phyloP scores from a whole-genome alignment of 2,888 invertebrate species.

The Julus scanicus region DNA sequence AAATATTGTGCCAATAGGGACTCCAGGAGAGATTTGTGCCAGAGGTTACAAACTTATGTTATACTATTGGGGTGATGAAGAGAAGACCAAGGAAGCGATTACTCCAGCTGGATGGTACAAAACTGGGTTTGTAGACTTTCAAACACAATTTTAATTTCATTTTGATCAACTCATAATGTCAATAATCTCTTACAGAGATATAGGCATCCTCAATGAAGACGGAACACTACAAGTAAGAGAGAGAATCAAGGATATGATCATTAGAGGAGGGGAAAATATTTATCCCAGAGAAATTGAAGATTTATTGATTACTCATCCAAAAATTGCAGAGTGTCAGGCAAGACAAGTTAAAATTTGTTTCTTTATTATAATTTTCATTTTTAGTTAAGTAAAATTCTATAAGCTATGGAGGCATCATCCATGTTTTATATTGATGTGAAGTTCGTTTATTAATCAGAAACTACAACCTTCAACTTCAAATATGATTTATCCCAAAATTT shows the following conservation, averaged over 20 bases:
- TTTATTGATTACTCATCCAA: constrained; percentile 68
- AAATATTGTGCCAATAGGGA: constrained; percentile 75
- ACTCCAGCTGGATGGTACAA: constrained; percentile 80
- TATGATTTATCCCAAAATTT: not conserved
- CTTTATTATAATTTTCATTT: not conserved
- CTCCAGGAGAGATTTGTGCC: constrained; percentile 80
- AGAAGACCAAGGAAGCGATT: constrained; percentile 77
- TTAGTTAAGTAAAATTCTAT: not conserved
- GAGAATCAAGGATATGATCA: constrained; percentile 69
- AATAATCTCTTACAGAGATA: constrained; percentile 60
- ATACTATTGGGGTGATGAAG: constrained; percentile 82
- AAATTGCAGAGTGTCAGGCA: constrained; percentile 67
- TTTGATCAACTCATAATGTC: not conserved
- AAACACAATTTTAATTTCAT: not conserved
- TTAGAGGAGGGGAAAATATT: constrained; percentile 71
- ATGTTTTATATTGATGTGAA: no score
- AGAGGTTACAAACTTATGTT: constrained; percentile 82
- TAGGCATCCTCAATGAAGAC: constrained; percentile 68
- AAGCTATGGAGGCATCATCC: no score
- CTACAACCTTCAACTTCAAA: no score
- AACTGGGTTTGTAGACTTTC: constrained; percentile 75
- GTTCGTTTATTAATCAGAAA: no score
- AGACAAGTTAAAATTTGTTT: not conserved
- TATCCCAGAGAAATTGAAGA: constrained; percentile 71
- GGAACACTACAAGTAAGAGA: constrained; percentile 70